Evolutionary conservation across 1,140 invertebrate genomes (phyloP), one percentile per base, ranked within the genome.

Genomic region (Megalonaias nervosa): DNA sequence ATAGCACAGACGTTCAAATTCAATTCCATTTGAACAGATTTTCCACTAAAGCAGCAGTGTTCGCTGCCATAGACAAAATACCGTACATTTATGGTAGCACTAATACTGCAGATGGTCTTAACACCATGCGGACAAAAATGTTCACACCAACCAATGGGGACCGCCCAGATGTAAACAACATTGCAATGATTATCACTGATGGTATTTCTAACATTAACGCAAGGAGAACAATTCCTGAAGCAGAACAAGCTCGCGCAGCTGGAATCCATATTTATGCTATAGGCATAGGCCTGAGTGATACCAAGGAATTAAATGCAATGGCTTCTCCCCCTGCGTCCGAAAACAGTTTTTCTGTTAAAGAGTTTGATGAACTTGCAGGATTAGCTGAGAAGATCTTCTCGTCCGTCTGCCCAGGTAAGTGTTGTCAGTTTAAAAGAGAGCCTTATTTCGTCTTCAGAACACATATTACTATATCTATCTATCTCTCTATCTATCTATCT

Each of bases 161-260:
- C 66, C 79, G 87, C 1, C 79, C 82, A 6, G 69, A 78, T 56
- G 86, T 86, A 3, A 23, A 64, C 1, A 88, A 88, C 64, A 81
- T 85, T n/a, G 79, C 67, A 31, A 82, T 88, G 48, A 77, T 87
- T 13, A 68, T 88, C 13, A 87, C 86, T 48, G 86, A 86, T 65
- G 86, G 86, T 55, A 80, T 85, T 23, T 87, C 88, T 1, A 89
- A 89, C 77, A 84, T 87, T 66, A 87, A 87, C 71, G 73, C 82
- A 5, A 71, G 82, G 11, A 77, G 80, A 57, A 88, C 87, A 13
- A 81, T 88, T 57, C 82, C 85, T 21, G 83, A 88, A 81, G 85
- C 85, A 17, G 77, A 80, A 55, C 3, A 60, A 60, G 80, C 80
- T 1, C 71, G 75, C 60, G 62, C 26, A 19, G 74, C 67, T 16